Evolutionary conservation across 2,797 vertebrate species (phyloP).

Genomic region (Ctenochaetus hawaiiensis): DNA sequence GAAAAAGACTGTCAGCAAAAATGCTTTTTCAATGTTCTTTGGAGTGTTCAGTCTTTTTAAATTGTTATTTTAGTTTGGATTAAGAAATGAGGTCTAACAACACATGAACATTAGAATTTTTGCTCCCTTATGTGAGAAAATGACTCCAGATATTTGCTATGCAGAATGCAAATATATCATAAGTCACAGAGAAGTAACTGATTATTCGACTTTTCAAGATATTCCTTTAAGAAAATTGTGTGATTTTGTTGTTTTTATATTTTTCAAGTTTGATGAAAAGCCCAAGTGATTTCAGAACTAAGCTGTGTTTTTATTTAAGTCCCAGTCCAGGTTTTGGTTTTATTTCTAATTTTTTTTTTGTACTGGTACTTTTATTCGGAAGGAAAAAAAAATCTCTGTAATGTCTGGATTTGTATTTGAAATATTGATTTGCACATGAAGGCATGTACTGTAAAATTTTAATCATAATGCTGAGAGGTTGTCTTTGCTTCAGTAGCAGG

Average conservation of each 20-base stretch:
- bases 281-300: constrained; percentile 18
- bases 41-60: constrained; percentile 15
- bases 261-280: constrained; percentile 42
- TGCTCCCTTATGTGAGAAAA: constrained; percentile 16
- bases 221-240: constrained; percentile 20
- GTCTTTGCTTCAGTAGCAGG: constrained; percentile 33
- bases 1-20: constrained; percentile 1
- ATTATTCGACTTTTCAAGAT: constrained; percentile 17
- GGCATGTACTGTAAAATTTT: constrained; percentile 74
- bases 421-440: constrained; percentile 73
- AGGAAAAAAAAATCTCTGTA: constrained; percentile 44
- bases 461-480: constrained; percentile 24
- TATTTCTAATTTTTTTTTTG: constrained; percentile 31
- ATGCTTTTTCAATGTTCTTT: constrained; percentile 12
- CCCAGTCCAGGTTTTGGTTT: constrained; percentile 20
- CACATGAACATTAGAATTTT: not conserved
- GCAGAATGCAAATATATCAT: not conserved
- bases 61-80: constrained; percentile 22
- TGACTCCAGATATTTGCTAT: not conserved
- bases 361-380: constrained; percentile 63
- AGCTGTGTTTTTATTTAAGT: constrained; percentile 51
- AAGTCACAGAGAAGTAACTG: constrained; percentile 22
- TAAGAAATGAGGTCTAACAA: not conserved
- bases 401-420: constrained; percentile 56
- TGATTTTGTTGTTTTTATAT: constrained; percentile 41